These are phyloP conservation scores for Patella vulgata DNA, from an alignment of 1,140 invertebrate species.

Conservation along the genomic window DNA sequence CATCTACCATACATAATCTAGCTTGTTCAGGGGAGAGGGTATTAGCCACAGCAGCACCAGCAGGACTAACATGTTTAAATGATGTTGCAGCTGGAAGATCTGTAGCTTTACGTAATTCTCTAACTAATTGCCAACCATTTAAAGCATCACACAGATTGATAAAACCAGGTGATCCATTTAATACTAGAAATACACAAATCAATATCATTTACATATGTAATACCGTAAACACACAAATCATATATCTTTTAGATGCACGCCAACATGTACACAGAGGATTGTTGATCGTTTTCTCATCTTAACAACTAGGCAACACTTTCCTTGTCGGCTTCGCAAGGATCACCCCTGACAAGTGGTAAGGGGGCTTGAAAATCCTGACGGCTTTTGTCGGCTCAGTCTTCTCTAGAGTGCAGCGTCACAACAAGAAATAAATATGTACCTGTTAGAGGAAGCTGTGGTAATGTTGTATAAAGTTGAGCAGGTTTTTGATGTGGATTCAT, in stretches of 20 bases:
- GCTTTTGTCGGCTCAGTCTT: no score
- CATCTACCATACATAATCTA: conserved; percentile 91
- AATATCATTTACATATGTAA: no score
- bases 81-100: conserved; percentile 91
- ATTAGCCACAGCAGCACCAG: conserved; percentile 89
- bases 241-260: no score
- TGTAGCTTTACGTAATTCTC: conserved; percentile 84
- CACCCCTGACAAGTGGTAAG: no score
- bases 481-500: conserved; percentile 99
- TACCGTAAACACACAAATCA: no score
- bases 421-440: no score
- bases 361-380: no score
- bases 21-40: conserved; percentile 81
- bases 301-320: no score
- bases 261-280: no score
- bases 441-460: conserved; percentile 84
- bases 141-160: conserved; percentile 98
- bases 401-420: no score
- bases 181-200: conserved; percentile 71
- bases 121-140: conserved; percentile 96
- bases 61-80: conserved; percentile 98
- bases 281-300: no score
- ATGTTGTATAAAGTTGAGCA: conserved; percentile 86
- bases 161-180: conserved; percentile 96
- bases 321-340: no score